phyloP scores from a whole-genome alignment of 2,888 invertebrate species.

The Creontiades dilutus region DNA sequence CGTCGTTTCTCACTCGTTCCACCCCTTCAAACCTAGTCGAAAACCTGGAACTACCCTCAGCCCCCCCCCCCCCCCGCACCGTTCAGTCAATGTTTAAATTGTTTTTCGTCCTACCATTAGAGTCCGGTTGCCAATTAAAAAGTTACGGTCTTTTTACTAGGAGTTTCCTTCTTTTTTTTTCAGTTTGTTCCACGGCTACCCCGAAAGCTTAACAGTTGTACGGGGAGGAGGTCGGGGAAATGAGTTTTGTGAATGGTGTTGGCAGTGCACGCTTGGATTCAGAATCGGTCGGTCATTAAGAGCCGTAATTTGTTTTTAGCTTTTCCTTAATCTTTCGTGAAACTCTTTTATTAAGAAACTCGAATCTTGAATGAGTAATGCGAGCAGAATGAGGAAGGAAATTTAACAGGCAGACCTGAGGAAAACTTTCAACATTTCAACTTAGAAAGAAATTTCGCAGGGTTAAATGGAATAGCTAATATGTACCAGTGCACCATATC shows the following conservation, averaged over 20 bases:
- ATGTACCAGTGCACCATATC: too few species aligned
- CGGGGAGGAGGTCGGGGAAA: background rate
- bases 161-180: conserved; percentile 6
- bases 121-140: conserved; percentile 65
- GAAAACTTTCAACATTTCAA: too few species aligned
- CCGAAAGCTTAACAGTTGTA: background rate
- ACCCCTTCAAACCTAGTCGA: conserved; percentile 18
- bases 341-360: conserved; percentile 13
- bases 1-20: conserved; percentile 50
- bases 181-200: background rate
- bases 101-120: conserved; percentile 57
- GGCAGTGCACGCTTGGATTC: background rate
- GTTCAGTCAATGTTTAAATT: conserved; percentile 51
- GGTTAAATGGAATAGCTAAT: too few species aligned
- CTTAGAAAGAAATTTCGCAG: too few species aligned
- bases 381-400: too few species aligned
- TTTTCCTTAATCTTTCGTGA: background rate
- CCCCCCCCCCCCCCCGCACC: background rate
- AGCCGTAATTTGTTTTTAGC: conserved; percentile 30
- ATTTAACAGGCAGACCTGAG: too few species aligned
- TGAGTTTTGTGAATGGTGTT: conserved; percentile 42
- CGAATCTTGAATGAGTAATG: background rate
- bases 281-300: conserved; percentile 53
- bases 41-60: background rate
- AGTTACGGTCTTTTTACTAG: conserved; percentile 53